These are phyloP conservation scores for Cancer borealis DNA, from an alignment of 2,888 invertebrate species.

Conservation along the genomic window DNA sequence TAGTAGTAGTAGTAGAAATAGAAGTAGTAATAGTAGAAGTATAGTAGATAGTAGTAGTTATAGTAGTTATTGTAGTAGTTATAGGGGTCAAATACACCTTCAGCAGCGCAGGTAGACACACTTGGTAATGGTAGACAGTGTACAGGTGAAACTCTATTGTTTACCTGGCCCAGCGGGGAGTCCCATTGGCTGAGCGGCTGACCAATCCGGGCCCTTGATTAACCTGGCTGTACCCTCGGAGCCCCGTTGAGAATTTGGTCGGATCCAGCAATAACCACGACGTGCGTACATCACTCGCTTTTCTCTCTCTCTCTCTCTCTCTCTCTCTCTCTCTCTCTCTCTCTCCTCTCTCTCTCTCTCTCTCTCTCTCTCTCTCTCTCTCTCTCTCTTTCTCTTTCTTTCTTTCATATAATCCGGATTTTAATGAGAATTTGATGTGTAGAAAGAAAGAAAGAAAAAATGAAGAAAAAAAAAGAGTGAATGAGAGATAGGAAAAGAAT, in stretches of 20 bases:
- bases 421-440: not conserved
- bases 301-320: slow-evolving; percentile 36
- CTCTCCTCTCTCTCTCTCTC: not conserved
- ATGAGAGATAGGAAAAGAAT: not conserved
- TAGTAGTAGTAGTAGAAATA: slow-evolving; percentile 24
- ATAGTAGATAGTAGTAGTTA: not conserved
- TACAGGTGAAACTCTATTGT: not conserved
- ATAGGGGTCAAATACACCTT: not conserved
- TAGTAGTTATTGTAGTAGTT: not conserved
- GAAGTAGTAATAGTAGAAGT: slow-evolving; percentile 2
- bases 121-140: not conserved
- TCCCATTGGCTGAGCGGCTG: not conserved
- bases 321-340: slow-evolving; percentile 11
- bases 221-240: not conserved
- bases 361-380: not conserved
- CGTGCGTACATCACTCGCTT: not conserved
- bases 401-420: not conserved
- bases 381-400: not conserved
- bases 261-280: slow-evolving; percentile 13
- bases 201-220: slow-evolving; percentile 28
- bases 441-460: not conserved
- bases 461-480: not conserved
- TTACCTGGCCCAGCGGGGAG: not conserved
- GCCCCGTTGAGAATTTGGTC: slow-evolving; percentile 6
- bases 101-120: not conserved